Evolutionary conservation across 2,797 vertebrate genomes (phyloP).

Genomic region (Distichodus sexfasciatus): DNA sequence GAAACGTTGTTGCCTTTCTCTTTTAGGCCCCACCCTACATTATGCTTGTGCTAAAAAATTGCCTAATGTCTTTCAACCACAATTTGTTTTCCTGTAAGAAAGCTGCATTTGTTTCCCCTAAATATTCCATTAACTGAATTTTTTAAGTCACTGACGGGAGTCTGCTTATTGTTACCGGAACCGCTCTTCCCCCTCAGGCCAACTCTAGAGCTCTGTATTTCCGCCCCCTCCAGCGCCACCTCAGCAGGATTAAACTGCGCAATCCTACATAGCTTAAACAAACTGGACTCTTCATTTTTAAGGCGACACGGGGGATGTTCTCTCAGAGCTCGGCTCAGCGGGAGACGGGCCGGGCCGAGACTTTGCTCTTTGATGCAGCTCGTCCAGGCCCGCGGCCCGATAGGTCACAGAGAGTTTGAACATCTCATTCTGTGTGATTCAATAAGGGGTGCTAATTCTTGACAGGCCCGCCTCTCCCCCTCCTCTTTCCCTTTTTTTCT

Average conservation of each 20-base stretch:
- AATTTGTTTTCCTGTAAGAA: neutral
- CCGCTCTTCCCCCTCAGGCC: constrained; percentile 60
- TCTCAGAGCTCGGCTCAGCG: constrained; percentile 38
- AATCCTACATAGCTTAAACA: constrained; percentile 61
- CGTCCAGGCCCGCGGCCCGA: neutral
- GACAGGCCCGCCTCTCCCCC: neutral
- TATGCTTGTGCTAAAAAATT: neutral
- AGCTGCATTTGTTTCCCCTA: constrained; percentile 1
- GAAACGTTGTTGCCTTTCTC: neutral
- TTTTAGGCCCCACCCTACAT: neutral
- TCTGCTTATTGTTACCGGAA: constrained; percentile 49
- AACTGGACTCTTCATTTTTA: constrained; percentile 33
- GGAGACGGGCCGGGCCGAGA: constrained; percentile 26
- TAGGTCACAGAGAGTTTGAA: neutral
- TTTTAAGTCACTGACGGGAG: constrained; percentile 12
- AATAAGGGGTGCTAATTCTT: neutral
- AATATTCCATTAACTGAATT: constrained; percentile 25
- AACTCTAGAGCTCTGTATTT: constrained; percentile 54
- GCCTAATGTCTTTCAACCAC: neutral
- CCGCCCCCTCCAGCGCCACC: constrained; percentile 59
- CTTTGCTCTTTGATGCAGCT: constrained; percentile 35
- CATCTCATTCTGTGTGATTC: neutral
- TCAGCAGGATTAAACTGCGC: constrained; percentile 60
- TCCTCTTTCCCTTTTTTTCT: no score
- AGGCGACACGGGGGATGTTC: constrained; percentile 46